Evolutionary conservation across 1,140 invertebrate genomes (phyloP).

Genomic region (Melanaphis sacchari): DNA sequence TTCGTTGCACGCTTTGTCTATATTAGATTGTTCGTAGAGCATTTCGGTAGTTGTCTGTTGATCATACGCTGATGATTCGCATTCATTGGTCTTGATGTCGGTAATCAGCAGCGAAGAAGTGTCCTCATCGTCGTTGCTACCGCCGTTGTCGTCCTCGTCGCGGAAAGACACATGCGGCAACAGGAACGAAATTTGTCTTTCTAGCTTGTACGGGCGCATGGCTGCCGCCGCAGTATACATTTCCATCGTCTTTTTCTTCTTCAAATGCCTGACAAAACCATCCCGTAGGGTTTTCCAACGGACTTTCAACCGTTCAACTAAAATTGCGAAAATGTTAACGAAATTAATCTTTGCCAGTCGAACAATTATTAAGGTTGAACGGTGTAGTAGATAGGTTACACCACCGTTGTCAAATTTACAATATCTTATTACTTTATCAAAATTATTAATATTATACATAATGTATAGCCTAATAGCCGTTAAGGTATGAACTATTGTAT

Average conservation of each 20-base stretch:
- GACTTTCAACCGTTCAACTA: conserved; percentile 44
- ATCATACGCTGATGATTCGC: not conserved
- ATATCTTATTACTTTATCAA: not conserved
- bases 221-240: conserved; percentile 52
- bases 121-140: conserved; percentile 9
- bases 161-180: conserved; percentile 50
- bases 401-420: not conserved
- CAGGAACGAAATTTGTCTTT: conserved; percentile 44
- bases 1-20: conserved; percentile 26
- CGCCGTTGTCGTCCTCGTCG: conserved; percentile 35
- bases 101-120: not conserved
- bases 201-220: conserved; percentile 50
- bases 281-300: conserved; percentile 42
- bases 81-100: conserved; percentile 8
- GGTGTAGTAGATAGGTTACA: not conserved
- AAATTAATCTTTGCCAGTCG: not conserved
- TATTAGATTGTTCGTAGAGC: conserved; percentile 9
- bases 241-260: conserved; percentile 42
- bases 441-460: not conserved
- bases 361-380: not conserved
- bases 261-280: conserved; percentile 43
- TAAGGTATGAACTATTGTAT: too few species aligned
- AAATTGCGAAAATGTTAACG: not conserved
- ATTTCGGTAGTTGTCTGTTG: not conserved
- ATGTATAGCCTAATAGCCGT: too few species aligned